Evolutionary conservation across 2,888 invertebrate genomes (phyloP), one percentile per base, ranked within the genome.

Genomic region (Octodonta nipae): DNA sequence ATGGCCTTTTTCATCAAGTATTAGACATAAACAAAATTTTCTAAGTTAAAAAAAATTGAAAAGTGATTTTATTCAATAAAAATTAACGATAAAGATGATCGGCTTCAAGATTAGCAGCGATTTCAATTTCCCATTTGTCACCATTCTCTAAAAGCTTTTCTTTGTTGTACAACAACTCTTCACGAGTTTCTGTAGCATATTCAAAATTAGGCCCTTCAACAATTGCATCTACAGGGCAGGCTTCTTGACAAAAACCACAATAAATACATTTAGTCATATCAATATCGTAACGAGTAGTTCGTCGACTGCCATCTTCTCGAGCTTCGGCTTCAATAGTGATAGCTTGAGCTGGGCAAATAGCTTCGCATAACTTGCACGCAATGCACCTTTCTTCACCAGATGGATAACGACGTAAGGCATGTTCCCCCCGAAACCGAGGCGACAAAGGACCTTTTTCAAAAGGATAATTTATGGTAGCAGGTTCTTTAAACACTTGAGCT

Each of bases 201-300:
- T 99, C 98, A 61, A 99, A 99, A 65, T 99, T 99, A 8, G 98
- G 98, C 10, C 98, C 98, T 67, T 96, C 95, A 4, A 95, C 95
- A 47, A 95, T 95, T 2, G 95, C 95, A 65, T 95, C 95, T 2
- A 95, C 95, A 2, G 95, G 95, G 54, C 93, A 96, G 0, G 95
- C 95, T 63, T 96, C 95, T 68, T 98, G 98, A 58, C 98, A 99
- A 59, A 99, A 95, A 24, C 98, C 98, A 60, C 98, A 99, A 60
- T 95, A 99, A 63, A 99, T 99, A 61, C 98, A 99, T 62, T 98
- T 98, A 4, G 96, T 95, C 98, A 99, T 99, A 60, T 99, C 98
- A 54, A 99, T 99, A 64, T 99, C 98, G 56, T 98, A 98, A 42
- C 98, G 76, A 0, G 96, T 98, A 3, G 98, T 99, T 50, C 98